These are phyloP conservation scores for Trididemnum miniatum DNA, from an alignment of 23 tunicate species.

Conservation along the genomic window DNA sequence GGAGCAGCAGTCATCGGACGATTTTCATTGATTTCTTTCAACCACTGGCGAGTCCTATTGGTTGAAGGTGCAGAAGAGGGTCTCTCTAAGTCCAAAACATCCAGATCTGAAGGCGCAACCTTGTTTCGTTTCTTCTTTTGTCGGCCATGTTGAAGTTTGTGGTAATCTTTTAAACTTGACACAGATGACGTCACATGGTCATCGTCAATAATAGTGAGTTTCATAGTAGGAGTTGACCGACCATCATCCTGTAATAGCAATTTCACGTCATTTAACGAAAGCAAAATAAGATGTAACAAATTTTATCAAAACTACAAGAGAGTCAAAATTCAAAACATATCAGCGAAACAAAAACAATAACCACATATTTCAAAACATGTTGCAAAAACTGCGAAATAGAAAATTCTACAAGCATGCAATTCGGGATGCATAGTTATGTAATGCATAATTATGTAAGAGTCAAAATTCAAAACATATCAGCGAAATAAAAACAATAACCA, in stretches of 20 bases:
- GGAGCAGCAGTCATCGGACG: conserved; percentile 40
- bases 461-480: no score
- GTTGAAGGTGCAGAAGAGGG: conserved; percentile 23
- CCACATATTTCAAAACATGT: no score
- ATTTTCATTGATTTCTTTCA: conserved; percentile 25
- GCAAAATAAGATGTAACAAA: no score
- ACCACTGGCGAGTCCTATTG: conserved; percentile 3
- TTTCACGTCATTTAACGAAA: no score
- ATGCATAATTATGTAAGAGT: no score
- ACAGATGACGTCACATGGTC: background rate
- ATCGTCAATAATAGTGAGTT: conserved; percentile 18
- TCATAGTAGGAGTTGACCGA: background rate
- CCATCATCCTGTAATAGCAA: background rate
- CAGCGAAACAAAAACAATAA: no score
- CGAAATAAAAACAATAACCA: no score
- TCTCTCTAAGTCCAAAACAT: background rate
- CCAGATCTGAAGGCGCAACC: conserved; percentile 1
- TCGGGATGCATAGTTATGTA: no score
- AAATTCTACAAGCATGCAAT: no score
- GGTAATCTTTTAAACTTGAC: conserved; percentile 5
- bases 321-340: no score
- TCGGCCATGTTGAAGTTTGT: conserved; percentile 9
- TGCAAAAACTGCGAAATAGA: no score
- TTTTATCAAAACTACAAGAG: no score
- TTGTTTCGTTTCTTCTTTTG: background rate